phyloP scores from a whole-genome alignment of 2,888 invertebrate species.

The Fragum whitleyi region DNA sequence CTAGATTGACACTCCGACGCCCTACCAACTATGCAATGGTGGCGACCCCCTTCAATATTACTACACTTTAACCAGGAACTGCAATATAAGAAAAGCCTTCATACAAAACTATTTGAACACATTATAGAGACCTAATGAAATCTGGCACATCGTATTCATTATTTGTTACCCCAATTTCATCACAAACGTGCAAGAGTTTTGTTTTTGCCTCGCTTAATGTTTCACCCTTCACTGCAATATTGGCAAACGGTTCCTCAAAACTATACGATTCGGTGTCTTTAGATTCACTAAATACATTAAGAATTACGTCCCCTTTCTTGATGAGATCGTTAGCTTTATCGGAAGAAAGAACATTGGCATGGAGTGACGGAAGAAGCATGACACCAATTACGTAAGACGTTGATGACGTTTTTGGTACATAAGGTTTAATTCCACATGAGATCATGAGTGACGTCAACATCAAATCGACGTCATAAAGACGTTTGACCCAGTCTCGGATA shows the following conservation, averaged over 20 bases:
- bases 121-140: slow-evolving; percentile 36
- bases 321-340: slow-evolving; percentile 25
- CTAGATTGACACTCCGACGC: too few relatives aligned
- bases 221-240: slow-evolving; percentile 39
- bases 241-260: slow-evolving; percentile 55
- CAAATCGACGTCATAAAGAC: slow-evolving; percentile 63
- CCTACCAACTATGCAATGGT: too few relatives aligned
- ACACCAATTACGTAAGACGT: slow-evolving; percentile 57
- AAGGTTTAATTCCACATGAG: slow-evolving; percentile 56
- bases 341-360: slow-evolving; percentile 39
- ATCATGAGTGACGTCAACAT: slow-evolving; percentile 45
- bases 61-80: too few relatives aligned
- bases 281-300: slow-evolving; percentile 30
- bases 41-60: too few relatives aligned
- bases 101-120: too few relatives aligned
- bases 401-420: slow-evolving; percentile 41
- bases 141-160: slow-evolving; percentile 34
- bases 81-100: too few relatives aligned
- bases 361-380: slow-evolving; percentile 66
- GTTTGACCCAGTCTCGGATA: slow-evolving; percentile 69
- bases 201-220: slow-evolving; percentile 19
- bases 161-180: slow-evolving; percentile 13
- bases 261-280: not conserved
- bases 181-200: slow-evolving; percentile 39
- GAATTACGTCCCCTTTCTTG: slow-evolving; percentile 29